Percentiles rank a stretch among this genome's conserved stretches.
Evolutionary conservation across 1,140 invertebrate genomes (phyloP).

Genomic region (Chelonus insularis): DNA sequence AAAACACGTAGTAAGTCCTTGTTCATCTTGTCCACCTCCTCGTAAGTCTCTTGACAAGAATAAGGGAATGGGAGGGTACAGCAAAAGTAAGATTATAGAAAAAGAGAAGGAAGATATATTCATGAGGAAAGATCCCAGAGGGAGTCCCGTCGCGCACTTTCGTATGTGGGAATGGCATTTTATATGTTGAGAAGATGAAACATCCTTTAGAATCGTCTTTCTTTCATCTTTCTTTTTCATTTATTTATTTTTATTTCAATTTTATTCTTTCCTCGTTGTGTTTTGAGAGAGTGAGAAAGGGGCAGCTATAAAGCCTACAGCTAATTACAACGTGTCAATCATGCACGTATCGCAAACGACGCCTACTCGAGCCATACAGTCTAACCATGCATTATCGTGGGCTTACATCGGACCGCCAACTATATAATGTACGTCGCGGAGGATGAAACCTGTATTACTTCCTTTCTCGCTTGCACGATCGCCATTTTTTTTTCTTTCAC

Average conservation of each 20-base stretch:
- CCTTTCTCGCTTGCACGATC: constrained; percentile 16
- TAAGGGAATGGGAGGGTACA: constrained; percentile 23
- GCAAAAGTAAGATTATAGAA: constrained; percentile 24
- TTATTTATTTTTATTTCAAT: constrained; percentile 8
- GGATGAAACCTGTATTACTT: constrained; percentile 21
- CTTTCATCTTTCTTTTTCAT: constrained; percentile 3
- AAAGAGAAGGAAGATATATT: constrained; percentile 15
- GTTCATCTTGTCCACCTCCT: constrained; percentile 27
- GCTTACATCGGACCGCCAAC: constrained; percentile 13
- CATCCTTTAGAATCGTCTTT: neutral
- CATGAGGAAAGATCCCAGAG: constrained; percentile 31
- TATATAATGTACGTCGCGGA: constrained; percentile 5
- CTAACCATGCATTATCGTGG: constrained; percentile 31
- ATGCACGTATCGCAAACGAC: constrained; percentile 32
- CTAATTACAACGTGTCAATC: constrained; percentile 38
- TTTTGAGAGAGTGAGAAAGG: constrained; percentile 15
- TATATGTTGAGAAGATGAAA: constrained; percentile 12
- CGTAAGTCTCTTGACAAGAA: constrained; percentile 27
- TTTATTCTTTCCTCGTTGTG: constrained; percentile 7
- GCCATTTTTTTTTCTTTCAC: constrained; percentile 12
- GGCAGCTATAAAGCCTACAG: constrained; percentile 28
- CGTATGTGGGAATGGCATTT: constrained; percentile 35
- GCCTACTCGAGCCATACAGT: constrained; percentile 26
- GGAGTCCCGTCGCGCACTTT: constrained; percentile 29
- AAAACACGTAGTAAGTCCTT: constrained; percentile 22